Evolutionary conservation across 2,888 invertebrate species (phyloP).

Genomic region (Thecophora atra): DNA sequence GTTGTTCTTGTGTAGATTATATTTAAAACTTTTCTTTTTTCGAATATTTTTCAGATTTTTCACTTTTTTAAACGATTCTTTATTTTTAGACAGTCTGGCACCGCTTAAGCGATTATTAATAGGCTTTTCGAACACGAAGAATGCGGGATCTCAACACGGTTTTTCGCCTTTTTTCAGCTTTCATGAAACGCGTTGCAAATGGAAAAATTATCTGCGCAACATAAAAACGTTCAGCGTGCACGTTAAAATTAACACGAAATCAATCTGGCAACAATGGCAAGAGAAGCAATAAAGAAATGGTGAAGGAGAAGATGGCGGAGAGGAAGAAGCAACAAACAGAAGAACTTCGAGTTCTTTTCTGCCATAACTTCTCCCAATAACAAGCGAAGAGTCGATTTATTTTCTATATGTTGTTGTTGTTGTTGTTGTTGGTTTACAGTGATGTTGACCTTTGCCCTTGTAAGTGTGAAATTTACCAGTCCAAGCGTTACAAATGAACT

Average conservation of each 20-base stretch:
- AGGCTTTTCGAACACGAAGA: background rate
- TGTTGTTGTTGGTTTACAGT: conserved; percentile 40
- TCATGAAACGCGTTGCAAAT: conserved; percentile 29
- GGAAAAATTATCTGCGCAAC: conserved; percentile 40
- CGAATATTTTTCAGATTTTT: background rate
- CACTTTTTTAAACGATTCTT: background rate
- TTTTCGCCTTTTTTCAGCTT: background rate
- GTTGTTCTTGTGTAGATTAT: too few relatives aligned
- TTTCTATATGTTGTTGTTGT: conserved; percentile 13
- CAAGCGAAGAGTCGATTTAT: background rate
- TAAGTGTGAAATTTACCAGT: conserved; percentile 55
- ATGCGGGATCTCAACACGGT: background rate
- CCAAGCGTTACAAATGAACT: conserved; percentile 21
- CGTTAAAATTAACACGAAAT: conserved; percentile 56
- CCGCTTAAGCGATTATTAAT: too few relatives aligned
- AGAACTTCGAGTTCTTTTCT: background rate
- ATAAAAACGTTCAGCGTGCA: conserved; percentile 48
- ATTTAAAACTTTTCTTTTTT: background rate
- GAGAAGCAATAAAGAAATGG: background rate
- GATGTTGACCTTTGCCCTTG: conserved; percentile 56
- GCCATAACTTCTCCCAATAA: background rate
- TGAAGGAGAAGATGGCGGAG: too few relatives aligned
- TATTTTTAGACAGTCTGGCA: too few relatives aligned
- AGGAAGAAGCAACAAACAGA: background rate
- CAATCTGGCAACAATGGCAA: conserved; percentile 50